These are phyloP conservation scores for Cochlearius cochlearius DNA, from an alignment of 2,113 vertebrate species.

Conservation along the genomic window DNA sequence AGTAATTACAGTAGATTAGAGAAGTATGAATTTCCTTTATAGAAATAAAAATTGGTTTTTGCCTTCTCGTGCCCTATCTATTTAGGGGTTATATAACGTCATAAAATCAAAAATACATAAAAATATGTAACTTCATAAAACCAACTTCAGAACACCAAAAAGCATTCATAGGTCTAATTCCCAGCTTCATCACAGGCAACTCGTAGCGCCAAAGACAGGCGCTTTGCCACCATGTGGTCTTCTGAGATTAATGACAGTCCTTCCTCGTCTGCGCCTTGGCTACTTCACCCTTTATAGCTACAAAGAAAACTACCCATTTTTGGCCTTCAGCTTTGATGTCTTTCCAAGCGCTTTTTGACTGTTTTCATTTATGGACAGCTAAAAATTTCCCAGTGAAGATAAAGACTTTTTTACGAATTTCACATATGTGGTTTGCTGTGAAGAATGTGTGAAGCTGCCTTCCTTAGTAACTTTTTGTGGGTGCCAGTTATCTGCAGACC, in stretches of 20 bases:
- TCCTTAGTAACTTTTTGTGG: background rate
- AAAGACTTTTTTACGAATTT: background rate
- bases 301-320: background rate
- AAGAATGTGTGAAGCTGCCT: background rate
- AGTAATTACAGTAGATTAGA: background rate
- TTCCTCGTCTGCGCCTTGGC: background rate
- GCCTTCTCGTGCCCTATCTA: background rate
- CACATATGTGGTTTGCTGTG: background rate
- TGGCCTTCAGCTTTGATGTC: background rate
- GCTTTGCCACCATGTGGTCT: background rate
- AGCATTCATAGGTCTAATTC: background rate
- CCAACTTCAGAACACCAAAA: background rate
- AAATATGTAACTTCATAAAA: background rate
- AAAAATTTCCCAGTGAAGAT: background rate
- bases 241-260: background rate
- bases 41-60: background rate
- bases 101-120: background rate
- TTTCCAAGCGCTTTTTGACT: background rate
- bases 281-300: background rate
- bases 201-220: background rate
- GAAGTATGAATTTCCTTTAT: background rate
- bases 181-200: background rate
- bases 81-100: background rate
- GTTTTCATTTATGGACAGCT: background rate
- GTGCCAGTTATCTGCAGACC: background rate